Base-by-base conservation (phyloP, 2,888 invertebrate species). In the Flexamia atlantica region DNA sequence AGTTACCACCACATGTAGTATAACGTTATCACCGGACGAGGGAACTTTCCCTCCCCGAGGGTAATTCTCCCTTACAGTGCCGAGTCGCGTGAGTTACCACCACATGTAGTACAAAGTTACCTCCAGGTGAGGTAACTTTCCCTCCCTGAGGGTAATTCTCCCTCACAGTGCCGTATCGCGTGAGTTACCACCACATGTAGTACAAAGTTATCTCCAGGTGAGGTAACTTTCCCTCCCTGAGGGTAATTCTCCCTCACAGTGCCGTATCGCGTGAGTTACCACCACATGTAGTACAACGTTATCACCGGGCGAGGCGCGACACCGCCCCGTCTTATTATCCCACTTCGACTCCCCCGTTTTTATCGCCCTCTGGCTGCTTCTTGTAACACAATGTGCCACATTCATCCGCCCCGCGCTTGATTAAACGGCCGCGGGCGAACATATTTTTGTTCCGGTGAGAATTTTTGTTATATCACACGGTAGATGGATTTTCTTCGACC, bases 331-430 rank as follows among this genome's bases (percentile, higher is more conserved):
- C 74, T 74, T 74, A 74, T 74, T 74, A 74, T 74, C 74, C 40
- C 72, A 74, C 74, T 46, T 74, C n/a, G 42, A 74, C 74, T 42
- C 23, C 74, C 74, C 74, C 40, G 74, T 40, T 72, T 76, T 76
- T 76, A 76, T 76, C 76, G 50, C 76, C 50, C 72, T 72, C 72
- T 40, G 40, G 72, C 68, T 30, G 12, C 72, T 50, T 46, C 76
- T 76, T 76, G 76, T 76, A 76, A 76, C 25, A 76, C 76, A 76
- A 30, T 76, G 76, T 76, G 76, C 76, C 76, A 46, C 76, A 76
- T 76, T 76, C 76, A 76, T 76, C 42, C 42, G 42, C 42, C 72
- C 32, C 72, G 50, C 17, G 50, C 50, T 76, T 76, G 76, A 76
- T 76, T 76, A 76, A 76, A 76, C 23, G 46, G 42, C 50, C 30